phyloP scores from a whole-genome alignment of 2,888 invertebrate genomes.

The Dryocosmus kuriphilus region DNA sequence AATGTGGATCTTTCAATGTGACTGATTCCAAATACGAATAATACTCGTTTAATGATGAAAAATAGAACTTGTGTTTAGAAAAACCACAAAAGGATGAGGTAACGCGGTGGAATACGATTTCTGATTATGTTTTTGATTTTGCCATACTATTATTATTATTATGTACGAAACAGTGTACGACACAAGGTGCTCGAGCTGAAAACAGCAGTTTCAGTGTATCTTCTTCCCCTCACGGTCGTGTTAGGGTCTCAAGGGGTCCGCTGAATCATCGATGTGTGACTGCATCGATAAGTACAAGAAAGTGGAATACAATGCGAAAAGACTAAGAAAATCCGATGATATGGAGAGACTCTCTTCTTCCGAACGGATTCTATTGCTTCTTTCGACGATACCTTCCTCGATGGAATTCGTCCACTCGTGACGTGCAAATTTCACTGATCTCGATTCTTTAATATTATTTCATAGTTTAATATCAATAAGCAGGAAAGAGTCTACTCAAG shows the following conservation, averaged over 20 bases:
- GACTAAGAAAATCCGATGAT: slow-evolving; percentile 6
- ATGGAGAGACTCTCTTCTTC: neutral
- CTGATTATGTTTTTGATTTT: neutral
- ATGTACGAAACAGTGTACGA: neutral
- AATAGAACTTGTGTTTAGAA: neutral
- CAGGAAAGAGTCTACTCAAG: neutral
- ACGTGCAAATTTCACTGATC: neutral
- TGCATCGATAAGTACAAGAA: slow-evolving; percentile 21
- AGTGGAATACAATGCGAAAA: slow-evolving; percentile 23
- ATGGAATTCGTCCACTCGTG: neutral
- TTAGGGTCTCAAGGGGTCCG: neutral
- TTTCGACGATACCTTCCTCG: neutral
- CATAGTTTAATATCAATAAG: neutral
- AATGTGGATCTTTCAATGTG: no score
- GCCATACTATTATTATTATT: neutral
- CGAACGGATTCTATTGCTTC: neutral
- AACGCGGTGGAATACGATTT: neutral
- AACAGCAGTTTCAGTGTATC: slow-evolving; percentile 10
- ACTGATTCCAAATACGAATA: no score
- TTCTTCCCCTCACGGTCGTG: neutral
- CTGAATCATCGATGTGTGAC: slow-evolving; percentile 23
- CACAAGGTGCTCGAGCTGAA: slow-evolving; percentile 11
- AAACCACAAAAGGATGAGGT: neutral
- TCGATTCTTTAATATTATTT: neutral
- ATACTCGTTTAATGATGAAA: neutral